A percentile compares a stretch with the other conserved stretches of the same genome.
These are phyloP conservation scores for Cydia strobilella DNA, from an alignment of 1,140 invertebrate species.

Conservation along the genomic window DNA sequence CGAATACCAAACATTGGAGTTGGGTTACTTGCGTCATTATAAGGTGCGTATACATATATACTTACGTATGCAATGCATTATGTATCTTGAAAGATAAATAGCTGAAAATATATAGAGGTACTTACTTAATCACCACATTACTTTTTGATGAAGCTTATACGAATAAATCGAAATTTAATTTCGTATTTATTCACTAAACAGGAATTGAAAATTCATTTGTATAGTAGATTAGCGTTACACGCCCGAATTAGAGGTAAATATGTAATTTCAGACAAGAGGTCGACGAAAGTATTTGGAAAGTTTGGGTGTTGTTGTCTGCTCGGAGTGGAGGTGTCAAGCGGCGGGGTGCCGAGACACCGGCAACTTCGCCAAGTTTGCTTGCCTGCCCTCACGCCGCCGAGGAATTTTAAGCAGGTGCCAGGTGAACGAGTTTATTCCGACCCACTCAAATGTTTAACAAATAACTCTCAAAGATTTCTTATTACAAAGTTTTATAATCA, in stretches of 20 bases:
- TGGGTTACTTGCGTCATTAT: too few species aligned
- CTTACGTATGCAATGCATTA: too few species aligned
- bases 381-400: conserved; percentile 51
- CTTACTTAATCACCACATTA: not conserved
- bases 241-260: not conserved
- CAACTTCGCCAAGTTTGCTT: conserved; percentile 53
- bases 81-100: too few species aligned
- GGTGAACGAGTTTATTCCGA: conserved; percentile 58
- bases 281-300: conserved; percentile 45
- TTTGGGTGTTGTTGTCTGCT: conserved; percentile 52
- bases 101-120: too few species aligned
- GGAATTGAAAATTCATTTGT: conserved; percentile 18
- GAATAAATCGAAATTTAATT: not conserved
- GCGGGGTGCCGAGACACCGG: conserved; percentile 44
- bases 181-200: not conserved
- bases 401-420: conserved; percentile 67
- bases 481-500: conserved; percentile 45
- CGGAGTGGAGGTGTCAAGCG: conserved; percentile 54
- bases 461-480: conserved; percentile 54
- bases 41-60: too few species aligned
- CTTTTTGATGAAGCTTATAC: not conserved
- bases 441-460: conserved; percentile 58
- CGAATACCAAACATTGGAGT: too few species aligned
- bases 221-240: conserved; percentile 7
- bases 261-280: conserved; percentile 39